Evolutionary conservation across 2,888 invertebrate species (phyloP).

Genomic region (Caenorhabditis parvicauda): DNA sequence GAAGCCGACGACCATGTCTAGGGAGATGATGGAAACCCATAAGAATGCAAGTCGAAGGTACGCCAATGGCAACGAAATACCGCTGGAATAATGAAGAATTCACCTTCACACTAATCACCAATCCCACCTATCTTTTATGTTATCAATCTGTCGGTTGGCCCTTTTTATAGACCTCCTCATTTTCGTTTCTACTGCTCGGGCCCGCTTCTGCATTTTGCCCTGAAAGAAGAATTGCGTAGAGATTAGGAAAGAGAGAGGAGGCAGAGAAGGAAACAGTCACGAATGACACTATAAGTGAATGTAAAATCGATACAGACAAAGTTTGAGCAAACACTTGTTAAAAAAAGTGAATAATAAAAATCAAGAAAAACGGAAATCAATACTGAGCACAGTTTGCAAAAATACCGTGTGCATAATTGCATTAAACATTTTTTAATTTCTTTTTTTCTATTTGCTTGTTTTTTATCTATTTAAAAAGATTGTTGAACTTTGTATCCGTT

Average conservation of each 20-base stretch:
- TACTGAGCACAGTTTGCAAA: too few relatives aligned
- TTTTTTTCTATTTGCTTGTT: too few relatives aligned
- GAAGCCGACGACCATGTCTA: conserved; percentile 79
- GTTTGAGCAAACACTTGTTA: too few relatives aligned
- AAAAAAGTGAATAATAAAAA: too few relatives aligned
- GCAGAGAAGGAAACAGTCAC: neutral
- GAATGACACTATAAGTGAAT: neutral
- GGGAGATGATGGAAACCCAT: conserved; percentile 46
- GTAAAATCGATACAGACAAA: too few relatives aligned
- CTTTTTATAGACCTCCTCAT: conserved; percentile 19
- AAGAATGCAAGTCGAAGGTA: conserved; percentile 41
- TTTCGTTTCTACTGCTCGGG: conserved; percentile 14
- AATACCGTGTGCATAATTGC: too few relatives aligned
- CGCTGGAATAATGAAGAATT: conserved; percentile 7
- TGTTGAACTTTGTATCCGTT: too few relatives aligned
- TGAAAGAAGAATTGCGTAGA: neutral
- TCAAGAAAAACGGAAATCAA: too few relatives aligned
- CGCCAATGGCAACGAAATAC: conserved; percentile 30
- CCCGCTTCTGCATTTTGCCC: conserved; percentile 16
- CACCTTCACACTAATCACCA: too few relatives aligned
- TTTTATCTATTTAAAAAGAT: too few relatives aligned
- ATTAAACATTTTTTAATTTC: too few relatives aligned
- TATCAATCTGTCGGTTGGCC: conserved; percentile 11
- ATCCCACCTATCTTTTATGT: conserved; percentile 12
- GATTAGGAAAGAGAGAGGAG: neutral